phyloP scores from a whole-genome alignment of 2,888 invertebrate species.

The Empis stercorea region DNA sequence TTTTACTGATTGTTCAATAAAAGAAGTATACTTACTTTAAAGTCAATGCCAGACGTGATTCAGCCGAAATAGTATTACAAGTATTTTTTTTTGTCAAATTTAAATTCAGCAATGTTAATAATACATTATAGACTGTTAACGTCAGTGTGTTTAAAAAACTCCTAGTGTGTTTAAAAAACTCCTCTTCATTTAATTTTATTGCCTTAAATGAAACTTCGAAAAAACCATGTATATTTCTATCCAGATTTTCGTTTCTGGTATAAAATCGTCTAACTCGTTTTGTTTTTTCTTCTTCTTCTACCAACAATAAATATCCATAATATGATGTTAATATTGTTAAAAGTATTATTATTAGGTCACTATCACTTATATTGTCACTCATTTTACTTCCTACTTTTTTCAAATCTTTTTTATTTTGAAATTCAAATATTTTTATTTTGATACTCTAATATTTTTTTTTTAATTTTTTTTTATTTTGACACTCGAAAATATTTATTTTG shows the following conservation, averaged over 20 bases:
- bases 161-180: too few relatives aligned
- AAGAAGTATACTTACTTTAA: slow-evolving; percentile 2
- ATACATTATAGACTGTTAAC: not conserved
- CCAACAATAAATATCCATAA: too few relatives aligned
- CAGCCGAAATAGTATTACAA: not conserved
- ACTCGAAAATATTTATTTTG: not conserved
- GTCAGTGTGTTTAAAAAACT: not conserved
- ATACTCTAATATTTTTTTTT: not conserved
- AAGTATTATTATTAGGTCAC: not conserved
- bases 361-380: not conserved
- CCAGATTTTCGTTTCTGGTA: not conserved
- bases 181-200: not conserved
- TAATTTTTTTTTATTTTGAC: not conserved
- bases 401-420: not conserved
- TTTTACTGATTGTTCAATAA: not conserved
- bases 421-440: not conserved
- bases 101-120: not conserved
- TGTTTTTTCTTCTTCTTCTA: too few relatives aligned
- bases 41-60: slow-evolving; percentile 1
- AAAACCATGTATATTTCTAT: not conserved
- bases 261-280: not conserved
- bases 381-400: not conserved
- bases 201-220: not conserved
- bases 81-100: not conserved
- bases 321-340: not conserved